Evolutionary conservation across 37 sponge, comb jelly and placozoan genomes (phyloP), one percentile per base, ranked within the genome.

Genomic region (Cladorhizidae sp.): DNA sequence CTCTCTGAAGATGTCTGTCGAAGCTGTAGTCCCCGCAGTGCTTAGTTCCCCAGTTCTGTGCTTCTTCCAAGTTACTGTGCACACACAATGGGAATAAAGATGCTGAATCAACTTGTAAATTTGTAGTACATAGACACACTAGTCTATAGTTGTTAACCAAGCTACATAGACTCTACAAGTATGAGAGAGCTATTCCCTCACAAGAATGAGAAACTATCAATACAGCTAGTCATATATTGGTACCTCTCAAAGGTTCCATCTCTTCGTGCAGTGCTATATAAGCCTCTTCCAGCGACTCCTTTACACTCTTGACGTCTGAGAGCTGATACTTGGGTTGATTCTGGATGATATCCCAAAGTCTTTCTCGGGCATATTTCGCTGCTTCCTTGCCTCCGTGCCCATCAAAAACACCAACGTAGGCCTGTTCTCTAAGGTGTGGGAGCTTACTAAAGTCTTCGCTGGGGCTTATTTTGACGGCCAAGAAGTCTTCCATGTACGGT

Each of bases 321-420:
- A 70, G 74, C 15, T 12, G 42, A 43, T 73, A 91, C 68, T 82
- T 82, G 28, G 79, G 72, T 74, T 89, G 84, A 5, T 74, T 67
- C 35, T 86, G 86, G 62, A 84, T 78, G 12, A 77, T 8, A 15
- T 83, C 76, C 98, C 98, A 97, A n/a, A 97, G 84, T 7, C 87
- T 74, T 36, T 89, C 83, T 14, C 90, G 51, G 52, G 95, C 95
- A 77, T 63, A 97, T 18, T 76, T 70, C 38, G 98, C 93, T 36
- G 98, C 98, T 40, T 97, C 91, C 45, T 86, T 85, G 0, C 98
- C 98, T 0, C 98, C 98, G 61, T 97, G 98, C 0, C 98, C 98
- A 65, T 97, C 98, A 50, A 94, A 94, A 0, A 97, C 94, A 7
- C 87, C 97, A 0, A 97, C 71, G 64, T 87, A 97, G 22, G 94